phyloP scores from a whole-genome alignment of 2,797 vertebrate species.

The Poeciliopsis turneri region DNA sequence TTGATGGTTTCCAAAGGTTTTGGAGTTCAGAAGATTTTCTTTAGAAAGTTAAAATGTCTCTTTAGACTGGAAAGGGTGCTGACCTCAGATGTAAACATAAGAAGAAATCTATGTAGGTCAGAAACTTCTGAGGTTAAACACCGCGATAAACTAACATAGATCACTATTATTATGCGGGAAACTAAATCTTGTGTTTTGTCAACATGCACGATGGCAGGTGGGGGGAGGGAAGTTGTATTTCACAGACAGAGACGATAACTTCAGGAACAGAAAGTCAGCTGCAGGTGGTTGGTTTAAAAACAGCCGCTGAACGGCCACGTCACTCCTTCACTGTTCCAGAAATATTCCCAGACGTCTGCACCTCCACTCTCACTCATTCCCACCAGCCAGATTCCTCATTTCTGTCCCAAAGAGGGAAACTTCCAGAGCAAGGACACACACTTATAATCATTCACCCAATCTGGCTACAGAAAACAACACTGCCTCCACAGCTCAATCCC shows the following conservation, averaged over 20 bases:
- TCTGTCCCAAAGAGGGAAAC: constrained; percentile 30
- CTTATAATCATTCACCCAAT: constrained; percentile 24
- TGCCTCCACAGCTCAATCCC: constrained; percentile 1
- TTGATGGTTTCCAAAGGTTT: not conserved
- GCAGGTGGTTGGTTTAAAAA: constrained; percentile 50
- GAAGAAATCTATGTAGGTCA: not conserved
- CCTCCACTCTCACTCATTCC: constrained; percentile 13
- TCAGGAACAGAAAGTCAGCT: constrained; percentile 36
- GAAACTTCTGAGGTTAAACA: not conserved
- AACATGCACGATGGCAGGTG: constrained; percentile 20
- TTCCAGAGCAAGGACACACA: constrained; percentile 30
- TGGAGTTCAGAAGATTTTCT: not conserved
- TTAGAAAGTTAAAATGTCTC: not conserved
- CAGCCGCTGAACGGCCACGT: constrained; percentile 18
- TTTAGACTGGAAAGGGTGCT: not conserved
- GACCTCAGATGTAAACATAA: not conserved
- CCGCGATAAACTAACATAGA: not conserved
- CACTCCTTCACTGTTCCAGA: constrained; percentile 32
- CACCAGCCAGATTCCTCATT: not conserved
- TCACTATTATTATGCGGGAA: not conserved
- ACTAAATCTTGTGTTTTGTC: constrained; percentile 28
- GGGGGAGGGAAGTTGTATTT: constrained; percentile 22
- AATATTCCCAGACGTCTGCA: constrained; percentile 41
- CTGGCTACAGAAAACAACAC: constrained; percentile 43
- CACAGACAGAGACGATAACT: constrained; percentile 19